These are phyloP conservation scores for Gymnarchus niloticus DNA, from an alignment of 2,113 vertebrate genomes.

Conservation along the genomic window DNA sequence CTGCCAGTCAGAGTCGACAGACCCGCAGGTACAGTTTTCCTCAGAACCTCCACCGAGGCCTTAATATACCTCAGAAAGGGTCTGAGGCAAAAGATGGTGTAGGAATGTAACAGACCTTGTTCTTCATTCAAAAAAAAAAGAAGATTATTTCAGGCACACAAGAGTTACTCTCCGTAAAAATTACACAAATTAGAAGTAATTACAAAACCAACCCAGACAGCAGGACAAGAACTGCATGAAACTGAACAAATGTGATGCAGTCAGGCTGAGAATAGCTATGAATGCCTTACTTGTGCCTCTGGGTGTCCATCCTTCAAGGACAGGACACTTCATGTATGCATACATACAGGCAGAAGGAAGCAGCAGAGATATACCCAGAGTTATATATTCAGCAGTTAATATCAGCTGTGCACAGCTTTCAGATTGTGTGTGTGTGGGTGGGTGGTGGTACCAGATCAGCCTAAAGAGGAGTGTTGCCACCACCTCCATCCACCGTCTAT, in stretches of 20 bases:
- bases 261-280: neutral
- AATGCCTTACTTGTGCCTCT: neutral
- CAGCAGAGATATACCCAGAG: neutral
- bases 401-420: neutral
- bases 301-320: neutral
- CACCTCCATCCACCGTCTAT: no score
- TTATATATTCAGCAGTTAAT: neutral
- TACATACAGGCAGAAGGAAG: neutral
- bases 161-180: neutral
- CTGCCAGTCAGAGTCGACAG: neutral
- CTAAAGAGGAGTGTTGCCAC: neutral
- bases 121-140: neutral
- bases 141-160: neutral
- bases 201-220: neutral
- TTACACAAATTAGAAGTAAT: slow-evolving; percentile 3
- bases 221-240: neutral
- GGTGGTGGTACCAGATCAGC: neutral
- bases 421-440: neutral
- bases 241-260: neutral
- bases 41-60: neutral
- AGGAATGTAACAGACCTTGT: neutral
- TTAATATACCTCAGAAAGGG: neutral
- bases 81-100: neutral
- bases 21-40: neutral
- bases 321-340: neutral